phyloP scores from a whole-genome alignment of 1,140 invertebrate genomes.

The Chionoecetes opilio region DNA sequence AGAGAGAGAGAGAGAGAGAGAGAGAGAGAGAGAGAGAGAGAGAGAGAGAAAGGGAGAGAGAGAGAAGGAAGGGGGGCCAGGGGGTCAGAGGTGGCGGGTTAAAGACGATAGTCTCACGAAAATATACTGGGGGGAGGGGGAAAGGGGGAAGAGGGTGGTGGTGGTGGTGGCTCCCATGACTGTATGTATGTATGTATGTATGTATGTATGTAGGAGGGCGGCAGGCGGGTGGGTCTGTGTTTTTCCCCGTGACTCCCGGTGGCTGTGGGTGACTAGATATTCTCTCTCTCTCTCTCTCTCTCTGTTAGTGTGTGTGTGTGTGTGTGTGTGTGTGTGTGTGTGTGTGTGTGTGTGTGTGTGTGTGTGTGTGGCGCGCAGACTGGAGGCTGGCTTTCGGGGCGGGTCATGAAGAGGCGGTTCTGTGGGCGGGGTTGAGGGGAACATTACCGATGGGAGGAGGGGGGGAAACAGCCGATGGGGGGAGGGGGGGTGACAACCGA shows the following conservation, averaged over 20 bases:
- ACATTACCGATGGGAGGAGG: not conserved
- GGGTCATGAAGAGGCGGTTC: not conserved
- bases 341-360: not conserved
- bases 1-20: not conserved
- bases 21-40: slow-evolving; percentile 6
- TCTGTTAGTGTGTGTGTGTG: not conserved
- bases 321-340: not conserved
- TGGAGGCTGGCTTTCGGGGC: not conserved
- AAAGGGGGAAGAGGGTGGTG: too few species aligned
- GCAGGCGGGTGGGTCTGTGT: not conserved
- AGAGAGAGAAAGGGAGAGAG: not conserved
- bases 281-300: slow-evolving; percentile 53
- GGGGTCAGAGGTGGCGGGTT: slow-evolving; percentile 29
- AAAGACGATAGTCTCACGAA: slow-evolving; percentile 28
- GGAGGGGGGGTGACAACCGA: too few species aligned
- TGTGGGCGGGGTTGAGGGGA: not conserved
- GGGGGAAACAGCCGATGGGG: not conserved
- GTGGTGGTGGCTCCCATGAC: not conserved
- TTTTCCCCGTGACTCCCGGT: slow-evolving; percentile 15
- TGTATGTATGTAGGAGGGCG: too few species aligned
- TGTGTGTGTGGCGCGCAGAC: not conserved
- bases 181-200: too few species aligned
- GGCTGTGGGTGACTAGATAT: not conserved
- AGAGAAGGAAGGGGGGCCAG: not conserved
- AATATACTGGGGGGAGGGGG: slow-evolving; percentile 1